Base-by-base conservation (phyloP, 2,888 invertebrate genomes). In the Urechis unicinctus region DNA sequence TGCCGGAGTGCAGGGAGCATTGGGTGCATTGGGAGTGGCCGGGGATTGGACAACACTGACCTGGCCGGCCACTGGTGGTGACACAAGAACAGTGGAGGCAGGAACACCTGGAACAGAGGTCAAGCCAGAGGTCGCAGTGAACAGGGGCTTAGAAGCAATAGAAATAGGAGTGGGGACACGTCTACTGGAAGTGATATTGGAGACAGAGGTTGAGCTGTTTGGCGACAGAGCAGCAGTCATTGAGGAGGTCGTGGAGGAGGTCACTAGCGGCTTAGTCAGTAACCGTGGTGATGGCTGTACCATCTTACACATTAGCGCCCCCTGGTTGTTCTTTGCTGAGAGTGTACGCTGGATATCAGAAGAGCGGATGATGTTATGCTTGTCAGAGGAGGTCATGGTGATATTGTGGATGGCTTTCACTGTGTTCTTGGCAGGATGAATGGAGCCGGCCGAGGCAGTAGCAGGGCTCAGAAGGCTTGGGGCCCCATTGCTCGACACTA, bases 381-480 rank as follows among this genome's bases (percentile, higher is more conserved):
- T 66, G 52, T 68, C 67, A n/a, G 61, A 64, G 29, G 70, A 67
- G 48, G 69, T 69, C 69, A 75, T 73, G 50, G 72, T 72, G 56
- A 74, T 71, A 53, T 74, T 73, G 59, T 75, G 74, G 51, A 77
- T 69, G 6, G 62, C 61, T 54, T 65, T 64, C 22, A 66, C 59
- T 24, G 63, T 64, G 49, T 60, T 26, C 17, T 30, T 30, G 22
- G 22, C 22, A 25, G 50, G 31, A 21, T 17, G 24, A n/a, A 46
- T 26, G 9, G 46, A 2, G 87, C n/a, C n/a, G n/a, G n/a, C n/a
- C n/a, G n/a, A n/a, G n/a, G n/a, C n/a, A n/a, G n/a, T n/a, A n/a
- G n/a, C n/a, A n/a, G n/a, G n/a, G n/a, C n/a, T n/a, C n/a, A n/a
- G n/a, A n/a, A n/a, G n/a, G n/a, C n/a, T n/a, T n/a, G n/a, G n/a